These are phyloP conservation scores for Anguilla japonica DNA, from an alignment of 2,113 vertebrate genomes.

Conservation along the genomic window DNA sequence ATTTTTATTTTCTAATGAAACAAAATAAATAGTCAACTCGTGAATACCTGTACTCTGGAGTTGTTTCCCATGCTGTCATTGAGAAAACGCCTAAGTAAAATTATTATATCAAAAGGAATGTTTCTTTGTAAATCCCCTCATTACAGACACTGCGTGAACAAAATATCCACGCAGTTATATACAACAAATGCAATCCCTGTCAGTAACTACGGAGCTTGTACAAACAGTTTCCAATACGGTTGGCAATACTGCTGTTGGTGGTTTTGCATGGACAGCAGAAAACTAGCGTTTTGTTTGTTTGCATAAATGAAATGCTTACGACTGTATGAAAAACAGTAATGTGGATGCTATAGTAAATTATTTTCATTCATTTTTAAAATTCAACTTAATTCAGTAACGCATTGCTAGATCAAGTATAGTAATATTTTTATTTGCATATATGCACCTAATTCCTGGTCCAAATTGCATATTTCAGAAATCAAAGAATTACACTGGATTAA, in stretches of 20 bases:
- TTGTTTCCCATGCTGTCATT: background rate
- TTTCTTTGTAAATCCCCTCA: background rate
- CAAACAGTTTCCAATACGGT: no score
- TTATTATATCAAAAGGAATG: background rate
- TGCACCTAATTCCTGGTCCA: background rate
- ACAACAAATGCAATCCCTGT: background rate
- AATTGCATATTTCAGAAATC: background rate
- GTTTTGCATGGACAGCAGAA: background rate
- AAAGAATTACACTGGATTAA: background rate
- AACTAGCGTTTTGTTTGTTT: background rate
- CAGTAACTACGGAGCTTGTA: no score
- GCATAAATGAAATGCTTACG: no score
- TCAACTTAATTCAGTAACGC: background rate
- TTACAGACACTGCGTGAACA: background rate
- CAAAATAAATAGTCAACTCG: background rate
- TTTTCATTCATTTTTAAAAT: background rate
- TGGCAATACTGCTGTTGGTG: background rate
- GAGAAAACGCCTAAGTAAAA: background rate
- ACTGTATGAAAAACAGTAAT: no score
- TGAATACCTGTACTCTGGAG: background rate
- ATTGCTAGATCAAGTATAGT: no score
- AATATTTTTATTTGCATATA: background rate
- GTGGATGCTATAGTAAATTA: background rate
- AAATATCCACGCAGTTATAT: background rate
- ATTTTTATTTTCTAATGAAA: background rate